Conservation (phyloP, 2,113 vertebrate species). For the Caranx melampygus region DNA sequence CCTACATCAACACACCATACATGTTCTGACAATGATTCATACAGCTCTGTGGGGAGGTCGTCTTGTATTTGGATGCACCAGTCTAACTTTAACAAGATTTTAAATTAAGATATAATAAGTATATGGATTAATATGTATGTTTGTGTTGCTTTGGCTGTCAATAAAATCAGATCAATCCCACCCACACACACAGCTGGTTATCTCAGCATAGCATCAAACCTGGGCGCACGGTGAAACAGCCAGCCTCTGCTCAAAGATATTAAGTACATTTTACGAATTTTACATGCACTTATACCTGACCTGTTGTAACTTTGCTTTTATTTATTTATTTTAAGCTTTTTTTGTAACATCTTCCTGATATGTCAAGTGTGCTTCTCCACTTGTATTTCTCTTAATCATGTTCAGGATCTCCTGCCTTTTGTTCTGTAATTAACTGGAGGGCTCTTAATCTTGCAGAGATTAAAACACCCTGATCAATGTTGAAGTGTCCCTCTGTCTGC, state of each 20-base stretch:
- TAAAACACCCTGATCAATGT: conserved; percentile 72
- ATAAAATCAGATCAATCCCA: not conserved
- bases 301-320: no score
- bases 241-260: not conserved
- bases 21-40: not conserved
- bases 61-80: not conserved
- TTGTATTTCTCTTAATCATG: conserved; percentile 60
- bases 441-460: conserved; percentile 70
- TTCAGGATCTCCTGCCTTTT: conserved; percentile 61
- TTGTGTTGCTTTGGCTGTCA: not conserved
- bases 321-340: not conserved
- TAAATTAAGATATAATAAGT: not conserved
- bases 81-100: not conserved
- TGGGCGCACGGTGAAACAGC: not conserved
- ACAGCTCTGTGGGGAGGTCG: not conserved
- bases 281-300: not conserved
- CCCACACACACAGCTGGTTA: not conserved
- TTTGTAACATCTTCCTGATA: not conserved
- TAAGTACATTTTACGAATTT: not conserved
- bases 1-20: not conserved
- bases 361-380: conserved; percentile 29
- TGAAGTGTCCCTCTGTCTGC: conserved; percentile 54
- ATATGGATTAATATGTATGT: not conserved
- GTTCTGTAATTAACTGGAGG: conserved; percentile 75
- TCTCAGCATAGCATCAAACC: not conserved